Percentiles rank a stretch among this genome's conserved stretches.
These are phyloP conservation scores for Drosophila birchii DNA, from an alignment of 2,888 invertebrate genomes.

Conservation along the genomic window DNA sequence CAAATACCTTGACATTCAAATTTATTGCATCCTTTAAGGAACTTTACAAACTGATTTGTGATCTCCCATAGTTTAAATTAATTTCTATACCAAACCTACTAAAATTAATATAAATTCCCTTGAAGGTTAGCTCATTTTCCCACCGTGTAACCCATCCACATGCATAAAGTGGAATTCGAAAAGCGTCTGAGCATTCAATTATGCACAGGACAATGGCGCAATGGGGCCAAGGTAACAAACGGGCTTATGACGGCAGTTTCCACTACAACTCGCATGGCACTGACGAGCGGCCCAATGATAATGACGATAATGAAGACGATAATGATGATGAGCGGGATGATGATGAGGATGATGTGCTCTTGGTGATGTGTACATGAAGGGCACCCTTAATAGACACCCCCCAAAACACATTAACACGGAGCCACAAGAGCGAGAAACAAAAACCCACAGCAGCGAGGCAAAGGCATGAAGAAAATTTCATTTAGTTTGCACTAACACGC, in stretches of 20 bases:
- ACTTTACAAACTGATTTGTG: background rate
- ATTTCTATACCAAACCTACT: background rate
- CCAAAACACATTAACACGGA: constrained; percentile 37
- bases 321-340: constrained; percentile 10
- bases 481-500: constrained; percentile 83
- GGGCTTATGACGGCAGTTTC: constrained; percentile 60
- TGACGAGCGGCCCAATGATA: constrained; percentile 22
- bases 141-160: constrained; percentile 6
- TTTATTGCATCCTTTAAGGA: too few relatives aligned
- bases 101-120: accelerated
- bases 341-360: constrained; percentile 43
- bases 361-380: constrained; percentile 50
- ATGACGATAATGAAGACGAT: constrained; percentile 26
- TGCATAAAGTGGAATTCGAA: constrained; percentile 45
- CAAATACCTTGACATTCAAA: too few relatives aligned
- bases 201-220: constrained; percentile 55
- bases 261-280: constrained; percentile 45
- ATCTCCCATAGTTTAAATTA: too few relatives aligned
- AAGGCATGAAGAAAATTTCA: constrained; percentile 76
- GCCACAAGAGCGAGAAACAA: constrained; percentile 50
- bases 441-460: constrained; percentile 64
- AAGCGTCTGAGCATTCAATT: constrained; percentile 75
- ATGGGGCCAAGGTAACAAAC: constrained; percentile 38
- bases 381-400: constrained; percentile 49
- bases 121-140: background rate